Base-by-base conservation (phyloP, 1,140 invertebrate species). In the Coelopa frigida region DNA sequence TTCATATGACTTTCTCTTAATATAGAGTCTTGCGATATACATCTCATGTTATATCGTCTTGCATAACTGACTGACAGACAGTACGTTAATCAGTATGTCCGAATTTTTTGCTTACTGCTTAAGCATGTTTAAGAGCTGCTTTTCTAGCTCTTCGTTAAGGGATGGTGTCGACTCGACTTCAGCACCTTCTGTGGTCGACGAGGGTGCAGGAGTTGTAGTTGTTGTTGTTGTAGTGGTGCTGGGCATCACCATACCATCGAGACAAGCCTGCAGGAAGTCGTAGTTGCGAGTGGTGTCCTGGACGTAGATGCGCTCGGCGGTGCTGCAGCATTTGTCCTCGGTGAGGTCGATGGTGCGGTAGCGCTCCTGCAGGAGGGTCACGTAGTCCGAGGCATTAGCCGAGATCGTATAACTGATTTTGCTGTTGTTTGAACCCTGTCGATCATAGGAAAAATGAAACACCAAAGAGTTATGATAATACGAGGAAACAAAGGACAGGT, bases 361-460 rank as follows among this genome's bases (percentile, higher is more conserved):
- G n/a, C 60, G 58, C 27, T 66, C 62, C 40, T 59, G 56, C 49
- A 65, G 33, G 20, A 62, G n/a, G 4, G 39, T 53, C 4, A 56
- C 50, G 4, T 57, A 52, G 18, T 66, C 62, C 0, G 62, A 55
- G 24, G 62, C 62, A 48, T 66, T 66, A 10, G 61, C 62, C 5
- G 62, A 66, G 17, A 66, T 65, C 49, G 54, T 55, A 40, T 66
- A 66, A 0, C 54, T 59, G 23, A 53, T 15, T n/a, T 62, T 52
- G 4, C 61, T 66, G 37, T 62, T 66, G 39, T 65, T 62, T 4
- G 57, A 55, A 15, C 62, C 62, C 62, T 66, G 14, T 23, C 15
- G 24, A 33, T 18, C 6, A 21, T 10, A 14, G 15, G 29, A 24
- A 35, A 20, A 7, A 7, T 5, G 20, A 44, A 18, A 24, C 12